These are phyloP conservation scores for Camarhynchus parvulus DNA, from an alignment of 2,113 vertebrate species.

Conservation along the genomic window DNA sequence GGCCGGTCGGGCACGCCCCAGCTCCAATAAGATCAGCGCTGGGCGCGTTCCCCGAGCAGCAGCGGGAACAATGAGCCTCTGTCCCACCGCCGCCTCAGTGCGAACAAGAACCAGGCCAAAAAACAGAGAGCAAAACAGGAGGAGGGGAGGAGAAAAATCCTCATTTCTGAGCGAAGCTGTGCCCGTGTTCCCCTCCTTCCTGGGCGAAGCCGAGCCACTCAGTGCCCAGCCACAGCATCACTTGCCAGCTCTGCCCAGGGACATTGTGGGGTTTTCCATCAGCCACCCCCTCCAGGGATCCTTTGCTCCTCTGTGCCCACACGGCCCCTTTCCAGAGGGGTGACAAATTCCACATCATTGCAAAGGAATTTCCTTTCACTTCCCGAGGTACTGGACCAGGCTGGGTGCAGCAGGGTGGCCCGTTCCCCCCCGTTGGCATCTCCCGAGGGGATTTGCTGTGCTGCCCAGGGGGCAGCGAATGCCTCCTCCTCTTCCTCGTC, in stretches of 20 bases:
- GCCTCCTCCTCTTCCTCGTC: background rate
- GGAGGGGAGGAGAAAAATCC: background rate
- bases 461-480: background rate
- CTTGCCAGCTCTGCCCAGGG: background rate
- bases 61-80: slow-evolving; percentile 54
- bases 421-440: rapidly evolving
- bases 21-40: slow-evolving; percentile 22
- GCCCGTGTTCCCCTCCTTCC: background rate
- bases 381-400: background rate
- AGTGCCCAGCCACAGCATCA: background rate
- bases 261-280: rapidly evolving
- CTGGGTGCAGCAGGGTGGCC: background rate
- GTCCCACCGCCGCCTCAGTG: background rate
- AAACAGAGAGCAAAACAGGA: background rate
- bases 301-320: background rate
- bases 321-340: background rate
- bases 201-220: background rate
- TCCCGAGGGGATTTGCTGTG: background rate
- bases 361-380: slow-evolving; percentile 27
- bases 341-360: background rate
- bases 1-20: background rate
- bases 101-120: background rate
- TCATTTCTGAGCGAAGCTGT: background rate
- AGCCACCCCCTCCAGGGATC: background rate
- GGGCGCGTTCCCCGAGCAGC: slow-evolving; percentile 27